These are phyloP conservation scores for Steatornis caripensis DNA, from an alignment of 2,113 vertebrate genomes.

Conservation along the genomic window DNA sequence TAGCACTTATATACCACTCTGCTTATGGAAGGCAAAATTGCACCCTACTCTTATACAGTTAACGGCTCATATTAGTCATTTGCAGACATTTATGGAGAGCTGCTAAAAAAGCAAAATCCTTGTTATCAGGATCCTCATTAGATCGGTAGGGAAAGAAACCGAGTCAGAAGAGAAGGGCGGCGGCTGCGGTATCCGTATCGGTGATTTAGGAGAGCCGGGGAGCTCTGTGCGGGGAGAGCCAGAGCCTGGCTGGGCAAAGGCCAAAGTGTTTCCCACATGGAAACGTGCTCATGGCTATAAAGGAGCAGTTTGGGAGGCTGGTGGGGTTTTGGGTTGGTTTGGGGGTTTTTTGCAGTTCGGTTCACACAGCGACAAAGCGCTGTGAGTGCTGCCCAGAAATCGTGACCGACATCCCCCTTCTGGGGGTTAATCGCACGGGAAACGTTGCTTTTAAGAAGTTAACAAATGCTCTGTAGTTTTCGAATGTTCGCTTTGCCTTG, in stretches of 20 bases:
- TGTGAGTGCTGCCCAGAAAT: not conserved
- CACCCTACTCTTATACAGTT: not conserved
- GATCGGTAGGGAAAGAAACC: not conserved
- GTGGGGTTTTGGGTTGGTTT: not conserved
- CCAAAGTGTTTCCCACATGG: not conserved
- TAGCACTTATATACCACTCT: not conserved
- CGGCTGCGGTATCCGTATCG: not conserved
- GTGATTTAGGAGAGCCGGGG: accelerated
- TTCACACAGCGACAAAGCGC: accelerated
- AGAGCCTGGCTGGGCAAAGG: not conserved
- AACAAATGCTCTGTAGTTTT: not conserved
- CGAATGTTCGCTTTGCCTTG: accelerated
- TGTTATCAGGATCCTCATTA: not conserved
- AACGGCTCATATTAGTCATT: not conserved
- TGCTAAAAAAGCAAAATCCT: not conserved
- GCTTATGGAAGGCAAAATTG: not conserved
- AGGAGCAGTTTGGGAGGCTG: no score
- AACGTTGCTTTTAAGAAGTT: not conserved
- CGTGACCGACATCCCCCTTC: accelerated
- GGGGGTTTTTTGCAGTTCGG: not conserved
- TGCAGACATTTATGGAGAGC: not conserved
- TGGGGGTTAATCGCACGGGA: accelerated
- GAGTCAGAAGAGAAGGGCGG: not conserved
- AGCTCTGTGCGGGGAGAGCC: not conserved
- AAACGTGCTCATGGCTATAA: accelerated